Evolutionary conservation across 1,140 invertebrate species (phyloP).

Genomic region (Drosophila punjabiensis): DNA sequence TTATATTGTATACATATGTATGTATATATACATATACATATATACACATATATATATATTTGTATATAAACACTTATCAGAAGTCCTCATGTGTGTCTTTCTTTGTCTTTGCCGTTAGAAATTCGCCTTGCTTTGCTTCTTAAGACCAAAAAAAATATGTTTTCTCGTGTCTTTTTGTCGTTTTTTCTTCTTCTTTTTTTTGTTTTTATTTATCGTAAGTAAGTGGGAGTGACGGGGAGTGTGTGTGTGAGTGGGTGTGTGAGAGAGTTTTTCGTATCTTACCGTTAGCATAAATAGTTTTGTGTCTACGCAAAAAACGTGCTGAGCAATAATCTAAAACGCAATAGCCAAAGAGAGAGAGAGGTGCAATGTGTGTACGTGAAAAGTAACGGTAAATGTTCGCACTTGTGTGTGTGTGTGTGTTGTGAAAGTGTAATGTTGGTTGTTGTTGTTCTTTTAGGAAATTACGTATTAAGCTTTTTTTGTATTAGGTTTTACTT

Average conservation of each 20-base stretch:
- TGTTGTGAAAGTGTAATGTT: slow-evolving; percentile 22
- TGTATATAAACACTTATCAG: slow-evolving; percentile 81
- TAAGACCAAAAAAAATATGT: slow-evolving; percentile 48
- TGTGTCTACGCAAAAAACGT: slow-evolving; percentile 68
- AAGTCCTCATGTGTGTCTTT: slow-evolving; percentile 66
- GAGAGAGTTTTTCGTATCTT: slow-evolving; percentile 38
- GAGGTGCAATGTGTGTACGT: slow-evolving; percentile 56
- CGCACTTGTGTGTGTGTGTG: slow-evolving; percentile 20
- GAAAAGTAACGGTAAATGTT: slow-evolving; percentile 64
- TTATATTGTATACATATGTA: slow-evolving; percentile 14
- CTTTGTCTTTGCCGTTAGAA: slow-evolving; percentile 43
- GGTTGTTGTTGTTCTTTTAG: slow-evolving; percentile 48
- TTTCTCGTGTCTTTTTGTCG: slow-evolving; percentile 18
- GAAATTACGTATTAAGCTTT: slow-evolving; percentile 75
- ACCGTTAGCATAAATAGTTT: slow-evolving; percentile 69
- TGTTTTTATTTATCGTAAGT: slow-evolving; percentile 23
- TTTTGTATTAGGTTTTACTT: slow-evolving; percentile 50
- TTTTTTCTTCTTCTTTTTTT: slow-evolving; percentile 11
- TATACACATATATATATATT: slow-evolving; percentile 37
- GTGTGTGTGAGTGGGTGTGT: slow-evolving; percentile 7
- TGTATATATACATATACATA: slow-evolving; percentile 38
- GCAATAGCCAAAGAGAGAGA: slow-evolving; percentile 46
- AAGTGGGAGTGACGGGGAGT: slow-evolving; percentile 12
- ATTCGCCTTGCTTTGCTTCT: slow-evolving; percentile 17
- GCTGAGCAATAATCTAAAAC: slow-evolving; percentile 73